Evolutionary conservation across 2,797 vertebrate genomes (phyloP), one percentile per base, ranked within the genome.

Genomic region (Taenioides sp.): DNA sequence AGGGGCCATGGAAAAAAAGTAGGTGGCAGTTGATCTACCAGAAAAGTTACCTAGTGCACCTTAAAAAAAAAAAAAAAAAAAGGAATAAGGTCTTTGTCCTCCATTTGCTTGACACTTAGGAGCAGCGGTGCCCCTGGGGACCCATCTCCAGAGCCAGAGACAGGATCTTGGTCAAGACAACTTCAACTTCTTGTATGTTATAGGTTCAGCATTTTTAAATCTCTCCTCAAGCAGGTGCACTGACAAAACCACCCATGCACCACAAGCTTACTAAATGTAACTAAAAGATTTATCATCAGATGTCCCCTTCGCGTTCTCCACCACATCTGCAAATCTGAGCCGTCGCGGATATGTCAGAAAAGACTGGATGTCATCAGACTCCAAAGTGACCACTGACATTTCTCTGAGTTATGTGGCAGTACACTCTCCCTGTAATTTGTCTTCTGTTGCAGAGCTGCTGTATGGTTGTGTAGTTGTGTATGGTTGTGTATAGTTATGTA

Each of bases 361-460:
- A 18, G 23, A 74, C 62, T 65, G 67, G 27, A 78, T 80, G 78
- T 73, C 67, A 31, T n/a, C 25, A 79, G 85, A 80, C 85, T 85
- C 75, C 71, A 81, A 88, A 88, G 87, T 17, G 16, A 72, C 77
- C 67, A 40, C 81, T 75, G 82, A 34, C 68, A 87, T 89, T 88
- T 89, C 88, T 83, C 80, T 80, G 80, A 87, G 86, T 82, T 89
- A 84, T 74, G 61, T 63, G 76, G 75, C 58, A 58, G 71, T 14
- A 69, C 77, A 73, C 66, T 1, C 75, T 76, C 88, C 86, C 91
- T 93, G 89, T 93, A 92, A 93, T 93, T 92, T 92, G 85, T 84
- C 88, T 87, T 84, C 79, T 88, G 86, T 69, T 65, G 64, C 34
- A 69, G 86, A 79, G 86, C 79, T 80, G 43, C 43, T 47, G 43